These are phyloP conservation scores for Mesoclemmys tuberculata DNA, from an alignment of 2,113 vertebrate species.

Conservation along the genomic window DNA sequence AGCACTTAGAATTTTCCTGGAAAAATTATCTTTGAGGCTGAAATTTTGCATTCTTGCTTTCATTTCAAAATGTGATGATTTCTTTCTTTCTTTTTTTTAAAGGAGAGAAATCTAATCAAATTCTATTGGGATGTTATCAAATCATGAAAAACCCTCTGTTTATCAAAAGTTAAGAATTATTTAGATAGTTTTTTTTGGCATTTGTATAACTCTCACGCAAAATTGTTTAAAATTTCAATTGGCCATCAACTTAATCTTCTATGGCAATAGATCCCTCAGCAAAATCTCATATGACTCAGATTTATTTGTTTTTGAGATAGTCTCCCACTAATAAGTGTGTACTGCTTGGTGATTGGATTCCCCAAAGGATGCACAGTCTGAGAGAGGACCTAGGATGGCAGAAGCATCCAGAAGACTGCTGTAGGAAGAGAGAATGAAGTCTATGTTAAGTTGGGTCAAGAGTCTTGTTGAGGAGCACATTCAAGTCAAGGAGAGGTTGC, in stretches of 20 bases:
- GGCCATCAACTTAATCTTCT: not conserved
- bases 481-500: not conserved
- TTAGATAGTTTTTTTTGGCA: not conserved
- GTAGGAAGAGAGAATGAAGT: not conserved
- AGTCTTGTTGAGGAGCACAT: not conserved
- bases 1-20: not conserved
- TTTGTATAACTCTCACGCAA: not conserved
- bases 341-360: not conserved
- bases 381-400: accelerated
- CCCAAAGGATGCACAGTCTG: not conserved
- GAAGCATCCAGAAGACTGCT: not conserved
- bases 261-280: not conserved
- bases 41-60: constrained; percentile 18
- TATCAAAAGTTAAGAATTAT: not conserved
- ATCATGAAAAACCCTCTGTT: not conserved
- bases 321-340: not conserved
- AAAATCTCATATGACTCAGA: not conserved
- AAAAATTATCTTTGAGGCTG: not conserved
- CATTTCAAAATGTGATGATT: not conserved
- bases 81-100: not conserved
- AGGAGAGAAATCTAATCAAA: too few relatives aligned
- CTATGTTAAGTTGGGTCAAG: not conserved
- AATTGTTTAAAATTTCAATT: not conserved
- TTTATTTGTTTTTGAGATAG: not conserved
- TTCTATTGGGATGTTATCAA: not conserved